phyloP scores from a whole-genome alignment of 1,140 invertebrate species.

The Euura saliciscinereae region DNA sequence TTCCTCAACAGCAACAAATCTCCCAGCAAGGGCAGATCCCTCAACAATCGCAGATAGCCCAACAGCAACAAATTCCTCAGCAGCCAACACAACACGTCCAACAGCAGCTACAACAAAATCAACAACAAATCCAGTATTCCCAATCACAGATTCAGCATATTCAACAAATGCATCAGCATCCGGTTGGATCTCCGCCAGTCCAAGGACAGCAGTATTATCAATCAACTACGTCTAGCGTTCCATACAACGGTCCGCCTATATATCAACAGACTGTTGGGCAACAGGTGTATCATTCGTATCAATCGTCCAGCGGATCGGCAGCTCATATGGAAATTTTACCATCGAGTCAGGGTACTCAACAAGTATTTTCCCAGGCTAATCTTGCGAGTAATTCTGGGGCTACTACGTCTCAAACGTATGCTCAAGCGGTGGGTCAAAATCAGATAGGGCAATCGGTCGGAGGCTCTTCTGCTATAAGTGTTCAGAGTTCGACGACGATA shows the following conservation, averaged over 20 bases:
- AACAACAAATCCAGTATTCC: slow-evolving; percentile 42
- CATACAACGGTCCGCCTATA: slow-evolving; percentile 36
- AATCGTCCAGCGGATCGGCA: slow-evolving; percentile 18
- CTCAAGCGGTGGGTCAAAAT: slow-evolving; percentile 44
- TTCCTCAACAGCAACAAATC: slow-evolving; percentile 37
- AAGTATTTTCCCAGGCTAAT: slow-evolving; percentile 47
- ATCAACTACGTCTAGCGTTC: slow-evolving; percentile 33
- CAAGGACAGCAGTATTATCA: slow-evolving; percentile 51
- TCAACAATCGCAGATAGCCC: slow-evolving; percentile 23
- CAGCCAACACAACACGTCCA: slow-evolving; percentile 44
- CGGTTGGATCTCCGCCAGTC: slow-evolving; percentile 39
- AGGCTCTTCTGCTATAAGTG: slow-evolving; percentile 44
- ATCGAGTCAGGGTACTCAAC: slow-evolving; percentile 39
- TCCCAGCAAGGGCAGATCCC: slow-evolving; percentile 37
- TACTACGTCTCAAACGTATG: slow-evolving; percentile 44
- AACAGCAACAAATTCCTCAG: slow-evolving; percentile 23
- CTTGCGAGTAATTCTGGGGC: slow-evolving; percentile 33
- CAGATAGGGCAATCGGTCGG: slow-evolving; percentile 33
- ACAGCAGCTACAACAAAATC: slow-evolving; percentile 30
- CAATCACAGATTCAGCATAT: slow-evolving; percentile 45
- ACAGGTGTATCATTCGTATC: slow-evolving; percentile 27
- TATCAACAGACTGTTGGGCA: slow-evolving; percentile 46
- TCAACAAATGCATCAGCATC: slow-evolving; percentile 46
- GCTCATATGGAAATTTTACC: slow-evolving; percentile 49
- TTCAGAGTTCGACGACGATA: slow-evolving; percentile 38